Conservation (phyloP, 92 coral and sea anemone genomes). For the Phymanthus crucifer region DNA sequence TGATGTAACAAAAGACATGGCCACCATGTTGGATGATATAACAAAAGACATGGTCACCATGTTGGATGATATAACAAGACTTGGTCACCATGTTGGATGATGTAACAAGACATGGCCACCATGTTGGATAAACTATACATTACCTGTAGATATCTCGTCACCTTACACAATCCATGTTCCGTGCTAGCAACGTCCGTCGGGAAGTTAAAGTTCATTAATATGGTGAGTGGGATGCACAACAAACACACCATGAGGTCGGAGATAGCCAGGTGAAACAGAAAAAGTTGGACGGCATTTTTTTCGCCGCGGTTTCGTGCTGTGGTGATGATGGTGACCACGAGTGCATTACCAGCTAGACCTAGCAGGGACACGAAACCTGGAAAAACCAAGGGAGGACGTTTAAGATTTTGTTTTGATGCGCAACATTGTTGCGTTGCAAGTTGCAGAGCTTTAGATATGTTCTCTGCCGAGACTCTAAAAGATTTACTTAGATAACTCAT, state of each 20-base stretch:
- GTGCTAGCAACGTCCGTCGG: constrained; percentile 41
- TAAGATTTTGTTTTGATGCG: no score
- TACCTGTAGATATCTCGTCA: constrained; percentile 77
- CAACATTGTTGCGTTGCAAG: no score
- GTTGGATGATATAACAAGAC: no score
- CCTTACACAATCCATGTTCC: constrained; percentile 66
- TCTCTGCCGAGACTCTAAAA: no score
- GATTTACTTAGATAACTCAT: no score
- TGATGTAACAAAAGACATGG: no score
- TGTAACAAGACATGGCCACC: no score
- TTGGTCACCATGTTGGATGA: no score
- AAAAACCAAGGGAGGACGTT: not conserved
- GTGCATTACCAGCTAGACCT: constrained; percentile 70
- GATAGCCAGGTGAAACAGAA: constrained; percentile 73
- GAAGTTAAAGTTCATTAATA: constrained; percentile 65
- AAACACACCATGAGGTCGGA: constrained; percentile 85
- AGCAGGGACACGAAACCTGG: constrained; percentile 59
- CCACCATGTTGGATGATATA: no score
- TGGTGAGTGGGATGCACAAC: constrained; percentile 75
- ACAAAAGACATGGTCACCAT: no score
- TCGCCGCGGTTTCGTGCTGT: constrained; percentile 65
- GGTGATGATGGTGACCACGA: constrained; percentile 62
- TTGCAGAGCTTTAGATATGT: no score
- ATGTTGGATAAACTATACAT: not conserved
- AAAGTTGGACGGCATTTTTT: constrained; percentile 76